Evolutionary conservation across 2,797 vertebrate genomes (phyloP).

Genomic region (Podarcis lilfordi): DNA sequence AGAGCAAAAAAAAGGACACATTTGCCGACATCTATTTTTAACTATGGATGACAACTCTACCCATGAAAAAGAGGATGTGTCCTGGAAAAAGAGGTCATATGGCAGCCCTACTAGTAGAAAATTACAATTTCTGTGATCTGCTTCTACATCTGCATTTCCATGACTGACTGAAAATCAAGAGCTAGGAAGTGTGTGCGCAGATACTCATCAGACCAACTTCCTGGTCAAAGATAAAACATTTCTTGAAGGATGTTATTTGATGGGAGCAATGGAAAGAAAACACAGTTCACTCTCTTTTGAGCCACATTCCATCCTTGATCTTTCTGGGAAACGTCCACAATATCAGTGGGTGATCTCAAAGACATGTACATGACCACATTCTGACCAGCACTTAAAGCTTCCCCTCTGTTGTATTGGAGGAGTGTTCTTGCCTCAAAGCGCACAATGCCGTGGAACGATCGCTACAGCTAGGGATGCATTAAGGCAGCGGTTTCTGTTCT

Average conservation of each 20-base stretch:
- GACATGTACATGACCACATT: background rate
- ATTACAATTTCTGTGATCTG: background rate
- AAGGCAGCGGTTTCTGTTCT: too few relatives aligned
- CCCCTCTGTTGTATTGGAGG: background rate
- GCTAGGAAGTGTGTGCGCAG: background rate
- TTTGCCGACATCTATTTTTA: too few relatives aligned
- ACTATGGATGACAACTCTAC: too few relatives aligned
- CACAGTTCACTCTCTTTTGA: background rate
- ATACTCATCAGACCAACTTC: background rate
- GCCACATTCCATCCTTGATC: background rate
- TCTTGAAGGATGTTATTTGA: conserved; percentile 18
- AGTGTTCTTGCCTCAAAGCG: background rate
- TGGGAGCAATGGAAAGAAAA: background rate
- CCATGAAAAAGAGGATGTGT: too few relatives aligned
- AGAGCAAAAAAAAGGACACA: too few relatives aligned
- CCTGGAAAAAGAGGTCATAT: too few relatives aligned
- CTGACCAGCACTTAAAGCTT: background rate
- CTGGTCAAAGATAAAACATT: conserved; percentile 1
- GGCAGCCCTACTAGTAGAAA: background rate
- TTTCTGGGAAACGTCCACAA: conserved; percentile 1
- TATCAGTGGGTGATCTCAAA: background rate
- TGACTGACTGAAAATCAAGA: background rate
- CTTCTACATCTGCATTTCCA: background rate
- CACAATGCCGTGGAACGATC: background rate
- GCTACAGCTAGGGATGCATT: background rate